These are phyloP conservation scores for Todiramphus saurophagus DNA, from an alignment of 2,113 vertebrate genomes.

Conservation along the genomic window DNA sequence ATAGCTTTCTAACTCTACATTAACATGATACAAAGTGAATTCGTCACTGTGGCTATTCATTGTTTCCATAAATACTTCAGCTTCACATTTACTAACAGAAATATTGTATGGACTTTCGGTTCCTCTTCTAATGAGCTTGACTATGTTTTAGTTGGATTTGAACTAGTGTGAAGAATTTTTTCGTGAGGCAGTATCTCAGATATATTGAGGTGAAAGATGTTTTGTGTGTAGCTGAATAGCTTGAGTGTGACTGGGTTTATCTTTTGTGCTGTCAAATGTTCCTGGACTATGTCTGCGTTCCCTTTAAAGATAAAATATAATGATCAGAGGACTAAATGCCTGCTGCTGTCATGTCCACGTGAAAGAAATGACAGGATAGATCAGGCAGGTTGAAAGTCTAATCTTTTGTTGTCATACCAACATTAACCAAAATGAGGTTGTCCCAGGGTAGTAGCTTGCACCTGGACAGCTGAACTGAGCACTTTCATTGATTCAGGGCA, in stretches of 20 bases:
- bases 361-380: background rate
- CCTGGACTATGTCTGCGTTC: background rate
- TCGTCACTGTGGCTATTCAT: background rate
- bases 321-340: background rate
- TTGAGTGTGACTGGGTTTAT: background rate
- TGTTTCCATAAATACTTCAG: slow-evolving; percentile 40
- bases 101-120: background rate
- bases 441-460: background rate
- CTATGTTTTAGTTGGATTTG: background rate
- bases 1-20: background rate
- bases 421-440: background rate
- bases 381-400: background rate
- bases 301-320: background rate
- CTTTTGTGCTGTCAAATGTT: background rate
- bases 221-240: background rate
- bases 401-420: background rate
- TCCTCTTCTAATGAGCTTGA: slow-evolving; percentile 25
- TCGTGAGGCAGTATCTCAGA: background rate
- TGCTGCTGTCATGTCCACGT: background rate
- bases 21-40: background rate
- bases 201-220: background rate
- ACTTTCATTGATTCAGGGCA: background rate
- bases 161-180: background rate
- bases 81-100: slow-evolving; percentile 4
- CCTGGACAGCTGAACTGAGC: background rate